Conservation (phyloP, 2,113 vertebrate genomes). For the Eublepharis macularius region DNA sequence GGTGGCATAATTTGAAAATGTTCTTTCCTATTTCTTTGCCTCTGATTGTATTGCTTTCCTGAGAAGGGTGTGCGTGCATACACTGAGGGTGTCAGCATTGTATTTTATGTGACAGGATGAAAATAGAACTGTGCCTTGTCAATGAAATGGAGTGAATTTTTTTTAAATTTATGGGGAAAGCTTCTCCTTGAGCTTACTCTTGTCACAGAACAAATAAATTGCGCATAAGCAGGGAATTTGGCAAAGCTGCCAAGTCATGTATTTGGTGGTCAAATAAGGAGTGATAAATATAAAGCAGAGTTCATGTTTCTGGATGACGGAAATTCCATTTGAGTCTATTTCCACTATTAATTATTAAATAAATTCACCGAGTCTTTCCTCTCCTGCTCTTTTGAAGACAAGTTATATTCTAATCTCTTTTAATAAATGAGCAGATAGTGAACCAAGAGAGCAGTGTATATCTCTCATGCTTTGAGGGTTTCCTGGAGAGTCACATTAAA, state of each 20-base stretch:
- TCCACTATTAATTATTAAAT: slow-evolving; percentile 94
- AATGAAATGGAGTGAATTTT: background rate
- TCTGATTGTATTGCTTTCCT: background rate
- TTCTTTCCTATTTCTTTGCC: background rate
- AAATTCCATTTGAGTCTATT: slow-evolving; percentile 94
- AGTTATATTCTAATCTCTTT: slow-evolving; percentile 53
- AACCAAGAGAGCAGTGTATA: slow-evolving; percentile 56
- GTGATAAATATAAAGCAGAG: slow-evolving; percentile 67
- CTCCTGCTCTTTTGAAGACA: slow-evolving; percentile 56
- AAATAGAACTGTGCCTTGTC: too few species aligned
- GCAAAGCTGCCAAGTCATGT: slow-evolving; percentile 53
- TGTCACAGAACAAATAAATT: slow-evolving; percentile 5
- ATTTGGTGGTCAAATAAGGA: slow-evolving; percentile 60
- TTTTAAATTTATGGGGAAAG: background rate
- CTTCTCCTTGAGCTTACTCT: background rate
- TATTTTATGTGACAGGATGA: background rate
- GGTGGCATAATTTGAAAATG: too few species aligned
- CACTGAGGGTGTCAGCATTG: background rate
- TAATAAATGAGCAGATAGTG: slow-evolving; percentile 60
- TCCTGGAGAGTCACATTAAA: slow-evolving; percentile 53
- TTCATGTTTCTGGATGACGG: slow-evolving; percentile 86
- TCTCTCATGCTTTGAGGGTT: slow-evolving; percentile 42
- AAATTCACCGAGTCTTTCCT: slow-evolving; percentile 73
- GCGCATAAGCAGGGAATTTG: slow-evolving; percentile 41
- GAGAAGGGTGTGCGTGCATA: background rate